Percentiles rank a stretch among this genome's conserved stretches.
Evolutionary conservation across 2,888 invertebrate species (phyloP).

Genomic region (Lamproptera curius): DNA sequence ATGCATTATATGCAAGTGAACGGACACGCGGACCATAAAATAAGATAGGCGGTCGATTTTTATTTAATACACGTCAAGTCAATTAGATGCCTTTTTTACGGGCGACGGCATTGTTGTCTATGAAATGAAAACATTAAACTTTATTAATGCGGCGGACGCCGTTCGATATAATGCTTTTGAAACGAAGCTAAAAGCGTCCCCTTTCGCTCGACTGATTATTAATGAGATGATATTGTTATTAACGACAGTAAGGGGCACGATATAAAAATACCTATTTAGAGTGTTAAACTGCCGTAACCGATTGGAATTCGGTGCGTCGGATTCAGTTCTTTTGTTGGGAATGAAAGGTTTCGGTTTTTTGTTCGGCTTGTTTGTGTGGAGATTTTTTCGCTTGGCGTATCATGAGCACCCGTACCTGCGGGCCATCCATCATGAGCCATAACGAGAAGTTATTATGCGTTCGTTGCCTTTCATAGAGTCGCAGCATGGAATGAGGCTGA

Average conservation of each 20-base stretch:
- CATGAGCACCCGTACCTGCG: conserved; percentile 62
- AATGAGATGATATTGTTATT: conserved; percentile 70
- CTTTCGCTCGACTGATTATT: conserved; percentile 65
- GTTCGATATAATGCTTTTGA: conserved; percentile 44
- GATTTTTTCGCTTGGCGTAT: too few relatives aligned
- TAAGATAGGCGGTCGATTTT: conserved; percentile 21
- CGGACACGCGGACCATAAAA: conserved; percentile 15
- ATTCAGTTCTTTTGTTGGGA: conserved; percentile 59
- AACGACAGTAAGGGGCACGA: conserved; percentile 51
- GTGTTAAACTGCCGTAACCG: conserved; percentile 73
- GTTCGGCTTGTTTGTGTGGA: conserved; percentile 47
- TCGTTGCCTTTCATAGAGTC: conserved; percentile 55
- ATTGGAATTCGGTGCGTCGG: conserved; percentile 67
- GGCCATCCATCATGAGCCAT: conserved; percentile 67
- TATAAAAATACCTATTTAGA: conserved; percentile 70
- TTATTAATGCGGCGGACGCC: conserved; percentile 54
- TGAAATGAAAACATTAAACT: conserved; percentile 54
- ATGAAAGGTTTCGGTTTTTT: conserved; percentile 62
- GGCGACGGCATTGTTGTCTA: conserved; percentile 35
- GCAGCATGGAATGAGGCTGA: conserved; percentile 45
- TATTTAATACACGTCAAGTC: conserved; percentile 31
- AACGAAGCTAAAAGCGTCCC: conserved; percentile 52
- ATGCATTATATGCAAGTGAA: conserved; percentile 5
- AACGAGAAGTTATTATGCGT: conserved; percentile 63
- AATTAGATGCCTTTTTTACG: conserved; percentile 34